Evolutionary conservation across 2,888 invertebrate genomes (phyloP), one percentile per base, ranked within the genome.

Genomic region (Andrena minutula): DNA sequence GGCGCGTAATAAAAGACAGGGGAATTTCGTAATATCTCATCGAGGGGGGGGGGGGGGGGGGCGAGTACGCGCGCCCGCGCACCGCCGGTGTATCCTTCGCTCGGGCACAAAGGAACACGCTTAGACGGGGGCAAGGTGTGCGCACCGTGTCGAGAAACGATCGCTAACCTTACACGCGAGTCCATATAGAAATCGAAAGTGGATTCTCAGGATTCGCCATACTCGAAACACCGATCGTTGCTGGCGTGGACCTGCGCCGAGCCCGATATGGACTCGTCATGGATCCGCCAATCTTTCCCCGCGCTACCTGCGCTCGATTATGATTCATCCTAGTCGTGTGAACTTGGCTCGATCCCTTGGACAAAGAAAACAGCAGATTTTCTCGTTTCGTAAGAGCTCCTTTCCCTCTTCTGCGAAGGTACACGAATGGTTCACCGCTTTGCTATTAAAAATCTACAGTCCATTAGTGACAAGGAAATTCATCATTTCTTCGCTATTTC

Each of bases 181-280:
- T 66, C 63, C 86, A 79, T 85, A 85, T 86, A 89, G 91, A 92
- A 92, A 92, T 90, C 89, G 92, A 93, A 92, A 93, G 92, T 92
- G 89, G 90, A 91, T 89, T 92, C 90, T 87, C 86, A 82, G 88
- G 89, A 91, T 91, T 91, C 86, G 88, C 92, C 90, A 87, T 90
- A 89, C 87, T 89, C 87, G 90, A 88, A 85, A 86, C 85, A 80
- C 65, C 79, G 86, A 83, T 87, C 83, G 71, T 85, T 79, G 86
- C 82, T 82, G 87, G 56, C 23, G 73, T 86, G 85, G 86, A 87
- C 90, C 86, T 79, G 89, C 70, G 85, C 89, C 23, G 82, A 75
- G 82, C 90, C 90, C 89, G 90, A 90, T 89, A 91, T 88, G 90
- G 91, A 88, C 86, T 79, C 88, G 72, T 66, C 71, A 80, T 87